Evolutionary conservation across 2,888 invertebrate genomes (phyloP).

Genomic region (Machimus rusticus): DNA sequence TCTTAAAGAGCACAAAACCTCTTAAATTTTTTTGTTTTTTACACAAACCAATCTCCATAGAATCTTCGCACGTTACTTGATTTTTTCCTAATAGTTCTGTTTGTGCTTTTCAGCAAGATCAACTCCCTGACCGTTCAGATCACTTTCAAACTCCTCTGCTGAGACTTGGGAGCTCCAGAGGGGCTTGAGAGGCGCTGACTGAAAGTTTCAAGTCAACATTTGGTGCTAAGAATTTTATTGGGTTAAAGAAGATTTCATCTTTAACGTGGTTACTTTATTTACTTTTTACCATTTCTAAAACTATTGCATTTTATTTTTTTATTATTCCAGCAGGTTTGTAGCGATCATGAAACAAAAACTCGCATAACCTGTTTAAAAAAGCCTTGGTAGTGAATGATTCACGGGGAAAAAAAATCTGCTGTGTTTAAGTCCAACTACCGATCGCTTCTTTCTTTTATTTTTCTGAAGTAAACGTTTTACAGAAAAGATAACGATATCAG

Average conservation of each 20-base stretch:
- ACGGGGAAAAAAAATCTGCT: not conserved
- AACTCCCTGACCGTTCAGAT: not conserved
- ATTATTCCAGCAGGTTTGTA: not conserved
- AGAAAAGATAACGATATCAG: not conserved
- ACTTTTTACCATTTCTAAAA: not conserved
- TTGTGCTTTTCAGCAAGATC: not conserved
- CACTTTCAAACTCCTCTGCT: not conserved
- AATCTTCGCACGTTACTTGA: not conserved
- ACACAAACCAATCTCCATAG: not conserved
- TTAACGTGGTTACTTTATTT: not conserved
- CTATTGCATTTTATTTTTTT: not conserved
- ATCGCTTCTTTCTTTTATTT: not conserved
- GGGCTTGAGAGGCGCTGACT: not conserved
- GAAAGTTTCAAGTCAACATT: not conserved
- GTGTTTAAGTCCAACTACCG: not conserved
- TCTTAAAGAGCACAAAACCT: not conserved
- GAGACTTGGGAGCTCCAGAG: not conserved
- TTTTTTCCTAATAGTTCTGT: not conserved
- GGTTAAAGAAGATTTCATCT: not conserved
- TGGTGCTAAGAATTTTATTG: not conserved
- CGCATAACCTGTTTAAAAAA: constrained; percentile 2
- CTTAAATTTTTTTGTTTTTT: not conserved
- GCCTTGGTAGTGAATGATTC: not conserved
- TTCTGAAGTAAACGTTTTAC: not conserved
- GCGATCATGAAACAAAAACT: not conserved